Base-by-base conservation (phyloP, 2,888 invertebrate species). In the Leptinotarsa haldemani region DNA sequence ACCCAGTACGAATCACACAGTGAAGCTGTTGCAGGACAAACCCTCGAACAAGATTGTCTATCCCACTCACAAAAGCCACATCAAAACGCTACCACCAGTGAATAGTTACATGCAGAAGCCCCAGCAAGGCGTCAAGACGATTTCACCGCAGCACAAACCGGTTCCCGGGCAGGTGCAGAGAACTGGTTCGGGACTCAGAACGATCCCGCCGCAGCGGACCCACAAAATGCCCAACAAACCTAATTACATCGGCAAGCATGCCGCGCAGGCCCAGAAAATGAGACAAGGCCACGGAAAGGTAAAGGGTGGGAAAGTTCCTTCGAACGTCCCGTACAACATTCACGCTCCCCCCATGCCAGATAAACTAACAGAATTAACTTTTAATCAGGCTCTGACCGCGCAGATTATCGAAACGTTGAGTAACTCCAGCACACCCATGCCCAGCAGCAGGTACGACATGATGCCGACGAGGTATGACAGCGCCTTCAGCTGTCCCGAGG, bases 331-430 rank as follows among this genome's bases (percentile, higher is more conserved):
- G 68, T 77, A 79, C 47, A 73, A 74, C 50, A 71, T 77, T 50
- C 78, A 78, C 47, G 75, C 61, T 73, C 71, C 78, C 30, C 71
- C 78, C 56, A 74, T 75, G 67, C 77, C 81, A 1, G 79, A 81
- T 20, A 72, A 80, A 25, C 78, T 83, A 47, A 83, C 84, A 71
- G 90, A 90, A 83, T 88, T 90, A 20, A 90, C 90, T 9, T 90
- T 90, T 25, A 91, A 91, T 82, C 91, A 91, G 81, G 91, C 91
- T 73, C 84, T 91, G 70, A 91, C 91, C 2, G 91, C 91, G 30
- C 91, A 92, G 83, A 92, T 92, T 80, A 85, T 91, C 78, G 91
- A 92, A 81, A 91, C 91, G 47, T 86, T 89, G 75, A 90, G 90
- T 81, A 88, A 90, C 70, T 88, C 88, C 79, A 71, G 71, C 65